phyloP scores from a whole-genome alignment of 1,140 invertebrate species.

The Bacillus rossius region DNA sequence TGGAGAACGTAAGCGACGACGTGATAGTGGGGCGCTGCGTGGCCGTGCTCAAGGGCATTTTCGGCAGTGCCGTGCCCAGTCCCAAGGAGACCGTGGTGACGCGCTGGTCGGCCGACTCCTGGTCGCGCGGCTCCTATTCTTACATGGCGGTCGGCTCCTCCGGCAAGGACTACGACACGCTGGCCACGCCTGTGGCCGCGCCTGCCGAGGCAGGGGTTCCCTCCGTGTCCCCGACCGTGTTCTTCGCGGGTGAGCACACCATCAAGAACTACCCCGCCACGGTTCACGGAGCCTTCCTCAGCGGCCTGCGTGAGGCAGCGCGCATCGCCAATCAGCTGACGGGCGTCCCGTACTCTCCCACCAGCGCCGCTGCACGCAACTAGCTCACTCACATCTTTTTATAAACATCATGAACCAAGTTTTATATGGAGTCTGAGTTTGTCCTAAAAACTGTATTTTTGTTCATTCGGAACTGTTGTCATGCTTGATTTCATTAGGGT shows the following conservation, averaged over 20 bases:
- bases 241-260: conserved; percentile 96
- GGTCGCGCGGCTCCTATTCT: conserved; percentile 92
- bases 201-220: conserved; percentile 40
- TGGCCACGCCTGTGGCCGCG: conserved; percentile 79
- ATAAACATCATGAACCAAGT: too few relatives aligned
- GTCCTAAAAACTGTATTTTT: too few relatives aligned
- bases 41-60: conserved; percentile 89
- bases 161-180: conserved; percentile 94
- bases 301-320: conserved; percentile 89
- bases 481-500: too few relatives aligned
- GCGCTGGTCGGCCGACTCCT: conserved; percentile 93
- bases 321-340: conserved; percentile 58
- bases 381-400: too few relatives aligned
- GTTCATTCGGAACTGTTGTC: too few relatives aligned
- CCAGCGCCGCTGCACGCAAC: too few relatives aligned
- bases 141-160: conserved; percentile 95
- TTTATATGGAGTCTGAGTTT: too few relatives aligned
- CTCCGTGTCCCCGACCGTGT: conserved; percentile 49
- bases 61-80: conserved; percentile 85
- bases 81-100: conserved; percentile 96
- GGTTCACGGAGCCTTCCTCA: conserved; percentile 94
- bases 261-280: conserved; percentile 97
- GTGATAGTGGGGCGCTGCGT: conserved; percentile 94
- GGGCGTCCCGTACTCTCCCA: too few relatives aligned
- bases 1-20: conserved; percentile 97